phyloP scores from a whole-genome alignment of 2,888 invertebrate species.

The Glyphotaelius pellucidus region DNA sequence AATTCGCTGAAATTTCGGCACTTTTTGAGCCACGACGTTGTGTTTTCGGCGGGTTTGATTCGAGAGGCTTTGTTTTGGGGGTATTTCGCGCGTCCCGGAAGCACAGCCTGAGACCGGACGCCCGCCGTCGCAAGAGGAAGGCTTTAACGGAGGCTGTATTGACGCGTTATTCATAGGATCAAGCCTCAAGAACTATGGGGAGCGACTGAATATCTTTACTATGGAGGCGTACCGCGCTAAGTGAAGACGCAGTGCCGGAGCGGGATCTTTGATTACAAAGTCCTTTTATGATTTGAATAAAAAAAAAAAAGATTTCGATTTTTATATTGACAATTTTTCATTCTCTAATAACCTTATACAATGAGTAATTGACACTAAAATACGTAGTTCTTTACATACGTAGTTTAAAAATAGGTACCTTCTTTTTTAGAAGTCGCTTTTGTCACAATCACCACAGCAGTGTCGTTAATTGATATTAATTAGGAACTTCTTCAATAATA shows the following conservation, averaged over 20 bases:
- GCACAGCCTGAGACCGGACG: conserved; percentile 21
- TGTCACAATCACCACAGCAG: no score
- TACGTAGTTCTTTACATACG: no score
- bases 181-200: conserved; percentile 42
- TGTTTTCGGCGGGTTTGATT: neutral
- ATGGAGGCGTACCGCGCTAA: conserved; percentile 44
- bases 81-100: conserved; percentile 32
- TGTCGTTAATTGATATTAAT: no score
- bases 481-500: no score
- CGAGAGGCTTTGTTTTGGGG: neutral
- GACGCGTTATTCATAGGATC: conserved; percentile 28
- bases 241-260: conserved; percentile 27
- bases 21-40: neutral
- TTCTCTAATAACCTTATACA: no score
- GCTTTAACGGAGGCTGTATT: neutral
- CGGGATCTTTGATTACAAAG: neutral
- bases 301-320: neutral
- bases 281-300: neutral
- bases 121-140: conserved; percentile 24
- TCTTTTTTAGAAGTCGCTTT: no score
- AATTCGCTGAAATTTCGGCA: neutral
- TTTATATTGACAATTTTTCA: no score
- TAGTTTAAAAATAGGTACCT: no score
- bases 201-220: conserved; percentile 49
- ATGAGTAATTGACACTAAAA: no score